Evolutionary conservation across 2,888 invertebrate genomes (phyloP).

Genomic region (Pristionchus maxplancki): DNA sequence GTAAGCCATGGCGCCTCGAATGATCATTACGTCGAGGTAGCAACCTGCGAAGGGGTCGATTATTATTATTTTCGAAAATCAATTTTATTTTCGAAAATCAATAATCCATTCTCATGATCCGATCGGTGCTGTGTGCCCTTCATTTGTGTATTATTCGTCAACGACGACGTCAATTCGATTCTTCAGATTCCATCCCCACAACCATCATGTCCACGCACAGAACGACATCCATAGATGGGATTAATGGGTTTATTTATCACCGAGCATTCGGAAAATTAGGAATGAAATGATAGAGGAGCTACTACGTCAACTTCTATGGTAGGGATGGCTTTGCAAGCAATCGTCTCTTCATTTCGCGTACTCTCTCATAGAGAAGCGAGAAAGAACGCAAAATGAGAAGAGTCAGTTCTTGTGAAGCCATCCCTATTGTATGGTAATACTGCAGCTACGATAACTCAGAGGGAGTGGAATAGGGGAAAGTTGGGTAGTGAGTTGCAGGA

Average conservation of each 20-base stretch:
- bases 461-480: neutral
- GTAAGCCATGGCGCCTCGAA: constrained; percentile 92
- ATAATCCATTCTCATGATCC: neutral
- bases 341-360: too few species aligned
- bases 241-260: constrained; percentile 16
- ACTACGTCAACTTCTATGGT: neutral
- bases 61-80: neutral
- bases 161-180: neutral
- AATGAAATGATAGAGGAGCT: neutral
- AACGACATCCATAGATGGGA: neutral
- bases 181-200: neutral
- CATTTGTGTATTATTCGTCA: neutral
- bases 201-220: neutral
- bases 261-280: neutral
- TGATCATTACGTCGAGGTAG: constrained; percentile 95
- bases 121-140: neutral
- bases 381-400: too few species aligned
- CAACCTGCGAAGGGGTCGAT: constrained; percentile 80
- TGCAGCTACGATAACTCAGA: neutral
- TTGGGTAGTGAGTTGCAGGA: neutral
- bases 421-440: neutral
- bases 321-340: too few species aligned
- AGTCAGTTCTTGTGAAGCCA: too few species aligned
- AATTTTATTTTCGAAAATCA: neutral
- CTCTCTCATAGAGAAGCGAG: too few species aligned